Percentiles rank a stretch among this genome's conserved stretches.
Conservation (phyloP, 2,797 vertebrate species). For the Rhinichthys osculus region DNA sequence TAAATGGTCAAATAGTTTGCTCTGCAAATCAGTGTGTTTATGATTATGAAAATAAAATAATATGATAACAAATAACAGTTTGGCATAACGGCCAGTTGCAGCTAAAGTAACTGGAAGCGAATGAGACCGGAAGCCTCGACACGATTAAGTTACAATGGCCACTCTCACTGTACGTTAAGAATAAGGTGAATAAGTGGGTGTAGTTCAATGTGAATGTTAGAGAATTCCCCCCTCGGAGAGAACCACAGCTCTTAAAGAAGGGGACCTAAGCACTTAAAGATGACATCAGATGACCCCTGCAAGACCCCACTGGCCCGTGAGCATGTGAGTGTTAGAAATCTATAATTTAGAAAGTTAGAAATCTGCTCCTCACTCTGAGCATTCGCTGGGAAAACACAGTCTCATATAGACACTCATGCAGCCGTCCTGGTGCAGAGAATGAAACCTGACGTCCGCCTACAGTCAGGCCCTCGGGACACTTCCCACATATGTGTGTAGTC, state of each 20-base stretch:
- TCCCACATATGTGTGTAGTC: conserved; percentile 2
- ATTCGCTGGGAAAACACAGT: conserved; percentile 20
- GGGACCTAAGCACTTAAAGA: conserved; percentile 23
- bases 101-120: neutral
- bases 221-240: neutral
- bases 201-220: neutral
- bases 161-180: neutral
- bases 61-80: neutral
- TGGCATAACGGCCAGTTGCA: neutral
- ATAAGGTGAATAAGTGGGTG: neutral
- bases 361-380: conserved; percentile 26
- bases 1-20: neutral
- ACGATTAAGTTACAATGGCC: neutral
- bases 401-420: conserved; percentile 31
- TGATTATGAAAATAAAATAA: too few species aligned
- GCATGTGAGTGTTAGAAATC: conserved; percentile 42
- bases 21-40: neutral
- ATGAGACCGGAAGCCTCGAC: neutral
- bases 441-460: conserved; percentile 38
- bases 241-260: conserved; percentile 3
- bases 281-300: conserved; percentile 52
- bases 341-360: too few species aligned
- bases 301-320: conserved; percentile 45
- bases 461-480: conserved; percentile 11
- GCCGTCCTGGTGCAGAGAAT: conserved; percentile 33